Evolutionary conservation across 2,888 invertebrate species (phyloP), one percentile per base, ranked within the genome.

Genomic region (Agrochola circellaris): DNA sequence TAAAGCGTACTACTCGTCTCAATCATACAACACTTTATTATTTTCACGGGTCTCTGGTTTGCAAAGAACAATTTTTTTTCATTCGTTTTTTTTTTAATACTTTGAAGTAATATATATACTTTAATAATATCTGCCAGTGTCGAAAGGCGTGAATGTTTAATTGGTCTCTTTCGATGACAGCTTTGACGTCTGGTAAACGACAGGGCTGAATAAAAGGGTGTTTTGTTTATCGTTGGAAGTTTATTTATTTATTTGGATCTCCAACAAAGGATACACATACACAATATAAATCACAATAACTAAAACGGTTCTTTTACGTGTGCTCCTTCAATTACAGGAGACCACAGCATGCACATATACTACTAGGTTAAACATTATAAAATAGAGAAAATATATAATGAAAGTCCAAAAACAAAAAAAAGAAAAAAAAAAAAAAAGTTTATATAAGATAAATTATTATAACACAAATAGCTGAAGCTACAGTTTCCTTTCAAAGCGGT

Each of bases 141-240:
- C 2, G 34, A 38, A 58, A 30, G 45, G 58, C 58, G 67, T 72
- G 48, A 79, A 79, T 38, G 68, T 68, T 13, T 84, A 81, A 81
- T 81, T 81, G 80, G 84, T 26, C n/a, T 72, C 72, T 62, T 78
- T 81, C 20, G 58, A 54, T 83, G 81, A 68, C 81, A 79, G 64
- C 5, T 58, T 11, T 26, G n/a, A 65, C 20, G 23, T 83, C 2
- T 58, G 23, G 42, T 66, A 45, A 60, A 13, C 20, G 38, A 56
- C 11, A 4, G 6, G 26, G 17, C 6, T 42, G 9, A 48, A 20
- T 34, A 48, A 68, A 58, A 54, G 11, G n/a, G 26, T 60, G 6
- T 5, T 34, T 56, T 20, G 7, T 20, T 71, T n/a, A 17, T n/a
- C 4, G 23, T 38, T 38, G n/a, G 0, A 34, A 34, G 13, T 62